Conservation (phyloP, 2,797 vertebrate species). For the Kryptopterus vitreolus region DNA sequence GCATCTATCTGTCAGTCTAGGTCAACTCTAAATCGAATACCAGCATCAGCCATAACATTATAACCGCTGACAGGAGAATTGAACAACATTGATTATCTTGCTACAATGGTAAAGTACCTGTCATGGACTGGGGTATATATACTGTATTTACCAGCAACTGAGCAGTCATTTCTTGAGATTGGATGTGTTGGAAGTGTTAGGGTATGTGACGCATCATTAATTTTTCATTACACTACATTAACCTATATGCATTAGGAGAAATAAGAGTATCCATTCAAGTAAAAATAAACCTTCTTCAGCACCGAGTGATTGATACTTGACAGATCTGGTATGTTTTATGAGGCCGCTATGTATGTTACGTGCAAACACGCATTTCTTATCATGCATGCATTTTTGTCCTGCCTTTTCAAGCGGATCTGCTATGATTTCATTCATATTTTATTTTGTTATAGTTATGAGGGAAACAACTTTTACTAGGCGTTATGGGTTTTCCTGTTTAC, state of each 20-base stretch:
- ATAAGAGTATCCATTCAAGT: neutral
- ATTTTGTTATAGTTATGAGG: neutral
- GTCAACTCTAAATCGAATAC: neutral
- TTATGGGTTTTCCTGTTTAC: neutral
- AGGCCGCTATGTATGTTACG: neutral
- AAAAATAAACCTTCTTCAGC: neutral
- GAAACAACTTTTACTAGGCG: neutral
- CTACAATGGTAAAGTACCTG: neutral
- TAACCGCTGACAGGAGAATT: neutral
- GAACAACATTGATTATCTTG: neutral
- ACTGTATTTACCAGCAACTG: neutral
- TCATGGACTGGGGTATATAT: neutral
- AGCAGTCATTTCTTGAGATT: neutral
- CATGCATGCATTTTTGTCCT: neutral
- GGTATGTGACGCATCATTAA: neutral
- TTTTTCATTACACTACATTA: neutral
- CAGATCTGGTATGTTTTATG: neutral
- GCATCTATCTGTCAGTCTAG: neutral
- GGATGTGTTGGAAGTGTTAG: neutral
- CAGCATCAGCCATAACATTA: neutral
- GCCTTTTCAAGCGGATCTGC: neutral
- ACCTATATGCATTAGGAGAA: neutral
- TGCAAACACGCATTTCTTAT: neutral
- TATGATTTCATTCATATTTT: neutral
- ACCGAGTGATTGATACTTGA: neutral